Conservation (phyloP, 2,797 vertebrate species). For the Rhinoraja longicauda region DNA sequence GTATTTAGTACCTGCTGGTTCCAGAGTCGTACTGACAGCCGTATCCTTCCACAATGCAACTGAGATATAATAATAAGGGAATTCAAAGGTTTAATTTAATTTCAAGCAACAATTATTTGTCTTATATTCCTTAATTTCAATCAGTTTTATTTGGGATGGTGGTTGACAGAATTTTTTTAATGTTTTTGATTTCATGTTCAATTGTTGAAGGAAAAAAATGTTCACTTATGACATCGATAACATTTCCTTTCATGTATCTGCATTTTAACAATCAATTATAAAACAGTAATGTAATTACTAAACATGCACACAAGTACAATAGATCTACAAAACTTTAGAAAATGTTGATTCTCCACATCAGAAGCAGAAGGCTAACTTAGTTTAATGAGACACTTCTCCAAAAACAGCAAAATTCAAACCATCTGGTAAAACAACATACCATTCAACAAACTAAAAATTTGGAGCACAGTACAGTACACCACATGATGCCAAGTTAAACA, state of each 20-base stretch:
- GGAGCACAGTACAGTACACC: no score
- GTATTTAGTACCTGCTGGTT: background rate
- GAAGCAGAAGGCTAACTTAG: background rate
- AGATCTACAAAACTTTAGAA: background rate
- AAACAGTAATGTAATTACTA: background rate
- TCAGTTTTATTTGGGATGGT: background rate
- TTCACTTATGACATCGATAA: background rate
- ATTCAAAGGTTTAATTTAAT: background rate
- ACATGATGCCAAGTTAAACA: no score
- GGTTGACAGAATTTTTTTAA: background rate
- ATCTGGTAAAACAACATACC: background rate
- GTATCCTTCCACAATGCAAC: background rate
- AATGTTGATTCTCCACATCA: background rate
- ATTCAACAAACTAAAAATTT: background rate
- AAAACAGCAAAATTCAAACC: background rate
- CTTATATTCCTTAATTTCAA: background rate
- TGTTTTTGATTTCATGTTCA: background rate
- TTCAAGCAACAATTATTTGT: background rate
- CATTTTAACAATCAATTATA: background rate
- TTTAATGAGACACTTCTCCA: background rate
- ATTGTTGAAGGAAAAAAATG: background rate
- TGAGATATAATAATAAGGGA: background rate
- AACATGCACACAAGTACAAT: background rate
- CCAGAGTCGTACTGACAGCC: background rate
- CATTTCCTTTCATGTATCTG: background rate